These are phyloP conservation scores for Pseudopleuronectes americanus DNA, from an alignment of 2,797 vertebrate species.

Conservation along the genomic window DNA sequence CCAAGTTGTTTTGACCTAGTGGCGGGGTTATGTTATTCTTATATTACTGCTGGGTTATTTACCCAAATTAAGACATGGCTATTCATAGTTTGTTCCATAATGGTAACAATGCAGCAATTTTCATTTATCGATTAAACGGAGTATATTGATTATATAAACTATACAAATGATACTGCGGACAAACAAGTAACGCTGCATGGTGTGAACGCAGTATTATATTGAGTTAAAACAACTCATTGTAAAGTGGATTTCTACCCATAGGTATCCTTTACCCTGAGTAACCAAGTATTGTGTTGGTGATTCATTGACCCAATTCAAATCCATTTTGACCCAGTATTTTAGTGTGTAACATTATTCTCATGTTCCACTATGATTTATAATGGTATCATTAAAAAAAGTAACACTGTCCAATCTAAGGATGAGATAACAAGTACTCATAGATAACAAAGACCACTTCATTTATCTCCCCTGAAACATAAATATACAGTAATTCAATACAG, in stretches of 20 bases:
- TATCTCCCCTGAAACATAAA: conserved; percentile 9
- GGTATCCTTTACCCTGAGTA: no score
- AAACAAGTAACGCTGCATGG: no score
- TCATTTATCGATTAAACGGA: no score
- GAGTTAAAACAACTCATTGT: not conserved
- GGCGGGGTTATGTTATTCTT: no score
- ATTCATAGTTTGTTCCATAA: no score
- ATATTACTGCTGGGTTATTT: no score
- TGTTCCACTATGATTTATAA: not conserved
- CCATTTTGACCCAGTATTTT: not conserved
- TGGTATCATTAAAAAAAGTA: not conserved
- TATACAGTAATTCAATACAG: not conserved
- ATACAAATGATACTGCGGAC: no score
- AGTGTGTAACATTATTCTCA: not conserved
- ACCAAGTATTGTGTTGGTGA: no score
- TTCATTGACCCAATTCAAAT: not conserved
- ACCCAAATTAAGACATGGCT: no score
- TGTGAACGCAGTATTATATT: not conserved
- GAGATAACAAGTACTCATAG: not conserved
- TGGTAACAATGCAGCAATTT: no score
- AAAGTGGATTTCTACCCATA: not conserved
- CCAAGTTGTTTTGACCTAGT: no score
- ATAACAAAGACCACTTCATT: not conserved
- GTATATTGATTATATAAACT: no score
- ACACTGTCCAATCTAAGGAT: not conserved